A percentile compares a stretch with the other conserved stretches of the same genome.
These are phyloP conservation scores for Geodia barretti DNA, from an alignment of 37 sponge, comb jelly and placozoan genomes.

Conservation along the genomic window DNA sequence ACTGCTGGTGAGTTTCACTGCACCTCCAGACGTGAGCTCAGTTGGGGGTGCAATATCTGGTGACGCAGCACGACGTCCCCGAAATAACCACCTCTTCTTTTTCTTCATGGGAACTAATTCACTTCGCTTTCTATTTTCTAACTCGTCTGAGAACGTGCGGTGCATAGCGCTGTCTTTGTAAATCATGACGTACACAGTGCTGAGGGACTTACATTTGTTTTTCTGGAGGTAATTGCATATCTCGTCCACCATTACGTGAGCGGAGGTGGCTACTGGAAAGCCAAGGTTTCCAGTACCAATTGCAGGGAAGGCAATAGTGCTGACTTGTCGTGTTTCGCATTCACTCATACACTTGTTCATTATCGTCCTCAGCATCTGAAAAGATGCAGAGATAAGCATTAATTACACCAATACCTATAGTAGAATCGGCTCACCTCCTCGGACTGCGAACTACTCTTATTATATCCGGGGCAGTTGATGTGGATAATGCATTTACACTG, in stretches of 20 bases:
- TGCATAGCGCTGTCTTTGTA: conserved; percentile 30
- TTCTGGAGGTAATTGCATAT: neutral
- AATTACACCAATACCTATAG: neutral
- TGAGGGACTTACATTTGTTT: conserved; percentile 9
- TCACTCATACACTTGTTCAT: conserved; percentile 36
- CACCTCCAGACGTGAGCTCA: neutral
- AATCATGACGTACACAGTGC: conserved; percentile 35
- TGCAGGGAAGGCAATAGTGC: conserved; percentile 60
- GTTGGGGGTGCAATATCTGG: neutral
- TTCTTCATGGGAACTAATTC: neutral
- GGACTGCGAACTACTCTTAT: conserved; percentile 23
- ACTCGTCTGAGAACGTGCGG: conserved; percentile 17
- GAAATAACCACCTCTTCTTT: neutral
- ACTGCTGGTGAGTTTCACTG: neutral
- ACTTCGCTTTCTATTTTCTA: neutral
- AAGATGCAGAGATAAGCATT: too few species aligned
- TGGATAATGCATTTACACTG: conserved; percentile 53
- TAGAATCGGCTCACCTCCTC: conserved; percentile 57
- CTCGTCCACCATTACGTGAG: conserved; percentile 32
- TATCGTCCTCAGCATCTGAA: conserved; percentile 25
- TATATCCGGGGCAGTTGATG: conserved; percentile 34
- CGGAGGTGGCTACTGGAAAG: conserved; percentile 45
- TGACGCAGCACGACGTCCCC: neutral
- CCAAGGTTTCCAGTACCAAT: conserved; percentile 63
- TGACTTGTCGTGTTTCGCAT: conserved; percentile 9